Conservation (phyloP, 2,797 vertebrate genomes). For the Lagorchestes hirsutus region DNA sequence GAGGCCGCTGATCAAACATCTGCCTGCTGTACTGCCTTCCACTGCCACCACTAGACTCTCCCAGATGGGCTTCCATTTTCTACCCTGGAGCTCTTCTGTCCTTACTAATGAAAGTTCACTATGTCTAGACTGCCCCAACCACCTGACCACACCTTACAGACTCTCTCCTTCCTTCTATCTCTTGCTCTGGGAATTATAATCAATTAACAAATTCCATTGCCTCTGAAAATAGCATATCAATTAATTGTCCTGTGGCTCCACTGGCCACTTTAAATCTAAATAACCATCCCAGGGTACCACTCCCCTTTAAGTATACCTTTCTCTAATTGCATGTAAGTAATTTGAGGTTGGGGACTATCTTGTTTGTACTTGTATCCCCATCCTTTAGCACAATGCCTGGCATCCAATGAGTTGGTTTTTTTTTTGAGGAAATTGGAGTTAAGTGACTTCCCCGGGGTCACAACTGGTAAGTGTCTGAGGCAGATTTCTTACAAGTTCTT, state of each 20-base stretch:
- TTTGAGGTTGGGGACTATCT: not conserved
- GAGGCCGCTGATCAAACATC: not conserved
- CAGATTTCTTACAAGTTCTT: not conserved
- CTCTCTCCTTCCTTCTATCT: not conserved
- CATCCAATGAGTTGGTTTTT: too few species aligned
- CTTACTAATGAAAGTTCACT: not conserved
- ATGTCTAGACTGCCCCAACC: not conserved
- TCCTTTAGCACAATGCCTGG: not conserved
- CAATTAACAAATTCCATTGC: not conserved
- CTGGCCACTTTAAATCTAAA: not conserved
- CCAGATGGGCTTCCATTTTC: not conserved
- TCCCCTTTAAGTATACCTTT: not conserved
- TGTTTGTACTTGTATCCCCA: not conserved
- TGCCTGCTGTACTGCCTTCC: not conserved
- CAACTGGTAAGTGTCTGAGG: not conserved
- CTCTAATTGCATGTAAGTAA: not conserved
- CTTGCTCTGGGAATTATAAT: not conserved
- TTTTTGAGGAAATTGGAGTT: not conserved
- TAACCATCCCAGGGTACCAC: not conserved
- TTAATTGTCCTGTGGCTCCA: not conserved
- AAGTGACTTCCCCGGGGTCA: not conserved
- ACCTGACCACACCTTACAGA: not conserved
- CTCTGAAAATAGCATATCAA: not conserved
- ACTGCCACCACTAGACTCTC: not conserved
- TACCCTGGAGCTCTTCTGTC: not conserved